These are phyloP conservation scores for Drosophila kambysellisi DNA, from an alignment of 2,888 invertebrate species.

Conservation along the genomic window DNA sequence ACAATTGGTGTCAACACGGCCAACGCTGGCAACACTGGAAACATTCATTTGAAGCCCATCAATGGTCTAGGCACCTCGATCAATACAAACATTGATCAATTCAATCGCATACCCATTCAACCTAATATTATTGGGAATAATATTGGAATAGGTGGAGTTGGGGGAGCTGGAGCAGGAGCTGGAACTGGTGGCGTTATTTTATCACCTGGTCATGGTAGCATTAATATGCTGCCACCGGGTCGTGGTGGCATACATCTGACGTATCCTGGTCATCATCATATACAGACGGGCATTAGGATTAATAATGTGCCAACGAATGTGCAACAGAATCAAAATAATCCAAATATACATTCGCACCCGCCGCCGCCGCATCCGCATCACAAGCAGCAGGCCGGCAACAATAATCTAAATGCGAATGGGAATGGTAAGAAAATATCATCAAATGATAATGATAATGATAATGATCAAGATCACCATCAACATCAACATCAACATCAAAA, in stretches of 20 bases:
- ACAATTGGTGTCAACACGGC: constrained; percentile 80
- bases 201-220: constrained; percentile 76
- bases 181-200: constrained; percentile 69
- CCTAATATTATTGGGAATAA: constrained; percentile 80
- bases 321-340: constrained; percentile 76
- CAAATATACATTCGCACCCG: constrained; percentile 56
- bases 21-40: constrained; percentile 40
- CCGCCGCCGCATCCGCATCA: constrained; percentile 70
- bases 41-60: constrained; percentile 66
- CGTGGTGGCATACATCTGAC: constrained; percentile 67
- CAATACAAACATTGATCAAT: constrained; percentile 85
- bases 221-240: constrained; percentile 78
- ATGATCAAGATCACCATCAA: background rate
- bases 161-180: constrained; percentile 30
- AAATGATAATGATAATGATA: constrained; percentile 6
- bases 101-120: constrained; percentile 84
- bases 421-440: constrained; percentile 62
- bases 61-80: constrained; percentile 81
- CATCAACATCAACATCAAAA: constrained; percentile 17
- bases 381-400: constrained; percentile 67
- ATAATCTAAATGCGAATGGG: constrained; percentile 49
- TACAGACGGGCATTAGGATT: constrained; percentile 84
- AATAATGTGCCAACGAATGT: constrained; percentile 83
- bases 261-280: constrained; percentile 75
- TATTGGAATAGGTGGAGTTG: constrained; percentile 57